Evolutionary conservation across 1,140 invertebrate species (phyloP).

Genomic region (Hylyphantes graminicola): DNA sequence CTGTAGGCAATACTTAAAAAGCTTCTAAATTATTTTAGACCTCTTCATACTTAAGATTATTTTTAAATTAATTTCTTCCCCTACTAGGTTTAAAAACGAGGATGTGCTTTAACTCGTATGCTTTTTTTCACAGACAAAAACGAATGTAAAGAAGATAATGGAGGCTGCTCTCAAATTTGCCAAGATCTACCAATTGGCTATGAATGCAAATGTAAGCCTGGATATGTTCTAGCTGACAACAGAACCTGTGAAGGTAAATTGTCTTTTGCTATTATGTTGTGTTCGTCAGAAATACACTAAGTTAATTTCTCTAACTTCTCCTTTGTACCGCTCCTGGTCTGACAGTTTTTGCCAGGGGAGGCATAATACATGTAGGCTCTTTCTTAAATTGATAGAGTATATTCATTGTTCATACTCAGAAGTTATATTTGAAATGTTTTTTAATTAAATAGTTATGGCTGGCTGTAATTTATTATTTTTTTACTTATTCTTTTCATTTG

Average conservation of each 20-base stretch:
- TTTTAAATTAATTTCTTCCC: slow-evolving; percentile 67
- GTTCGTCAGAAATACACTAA: neutral
- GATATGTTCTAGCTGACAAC: slow-evolving; percentile 80
- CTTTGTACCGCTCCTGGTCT: no score
- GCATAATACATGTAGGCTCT: no score
- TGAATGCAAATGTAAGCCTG: slow-evolving; percentile 79
- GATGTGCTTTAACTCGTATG: no score
- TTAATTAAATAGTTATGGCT: neutral
- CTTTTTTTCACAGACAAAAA: slow-evolving; percentile 71
- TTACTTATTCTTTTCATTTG: neutral
- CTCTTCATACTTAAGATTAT: slow-evolving; percentile 67
- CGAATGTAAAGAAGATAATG: slow-evolving; percentile 83
- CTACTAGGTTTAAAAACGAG: neutral
- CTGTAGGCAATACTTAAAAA: no score
- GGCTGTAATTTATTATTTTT: neutral
- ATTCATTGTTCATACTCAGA: neutral
- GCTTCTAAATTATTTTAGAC: neutral
- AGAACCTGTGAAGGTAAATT: slow-evolving; percentile 78
- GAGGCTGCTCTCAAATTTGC: slow-evolving; percentile 86
- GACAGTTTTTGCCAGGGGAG: no score
- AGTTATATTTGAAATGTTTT: neutral
- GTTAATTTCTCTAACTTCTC: neutral
- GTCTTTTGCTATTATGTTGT: neutral
- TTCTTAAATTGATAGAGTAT: no score
- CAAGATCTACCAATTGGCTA: slow-evolving; percentile 81